These are phyloP conservation scores for Drosophila gunungcola DNA, from an alignment of 1,140 invertebrate genomes.

Conservation along the genomic window DNA sequence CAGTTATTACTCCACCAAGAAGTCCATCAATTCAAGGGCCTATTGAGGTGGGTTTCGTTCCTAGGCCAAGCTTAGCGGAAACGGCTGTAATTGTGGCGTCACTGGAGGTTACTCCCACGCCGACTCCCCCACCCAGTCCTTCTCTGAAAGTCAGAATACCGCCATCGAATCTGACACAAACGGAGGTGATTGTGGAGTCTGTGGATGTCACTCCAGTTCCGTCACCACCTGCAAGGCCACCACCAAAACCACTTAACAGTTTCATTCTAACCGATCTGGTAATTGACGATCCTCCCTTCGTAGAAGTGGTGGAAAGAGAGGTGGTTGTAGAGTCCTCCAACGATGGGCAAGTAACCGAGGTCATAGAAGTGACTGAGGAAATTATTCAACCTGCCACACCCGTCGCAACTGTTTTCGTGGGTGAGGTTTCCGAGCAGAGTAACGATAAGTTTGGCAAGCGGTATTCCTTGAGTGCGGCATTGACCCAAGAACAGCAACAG, in stretches of 20 bases:
- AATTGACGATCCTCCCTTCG: conserved; percentile 12
- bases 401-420: conserved; percentile 26
- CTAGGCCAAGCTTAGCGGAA: conserved; percentile 30
- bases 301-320: conserved; percentile 39
- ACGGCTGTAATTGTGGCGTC: conserved; percentile 25
- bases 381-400: conserved; percentile 15
- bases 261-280: conserved; percentile 35
- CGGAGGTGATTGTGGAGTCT: conserved; percentile 31
- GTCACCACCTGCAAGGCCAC: background rate
- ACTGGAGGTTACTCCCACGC: conserved; percentile 26
- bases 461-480: conserved; percentile 35
- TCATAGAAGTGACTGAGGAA: conserved; percentile 22
- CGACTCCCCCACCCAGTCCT: conserved; percentile 29
- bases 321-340: conserved; percentile 12
- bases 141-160: conserved; percentile 11
- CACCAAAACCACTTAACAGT: conserved; percentile 14
- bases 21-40: conserved; percentile 12
- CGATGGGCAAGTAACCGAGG: conserved; percentile 18
- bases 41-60: background rate
- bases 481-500: conserved; percentile 2
- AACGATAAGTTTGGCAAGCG: conserved; percentile 43
- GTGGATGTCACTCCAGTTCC: conserved; percentile 14
- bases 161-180: background rate
- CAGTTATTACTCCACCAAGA: conserved; percentile 12
- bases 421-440: conserved; percentile 24